Base-by-base conservation (phyloP, 2,888 invertebrate species). In the Rhingia rostrata region DNA sequence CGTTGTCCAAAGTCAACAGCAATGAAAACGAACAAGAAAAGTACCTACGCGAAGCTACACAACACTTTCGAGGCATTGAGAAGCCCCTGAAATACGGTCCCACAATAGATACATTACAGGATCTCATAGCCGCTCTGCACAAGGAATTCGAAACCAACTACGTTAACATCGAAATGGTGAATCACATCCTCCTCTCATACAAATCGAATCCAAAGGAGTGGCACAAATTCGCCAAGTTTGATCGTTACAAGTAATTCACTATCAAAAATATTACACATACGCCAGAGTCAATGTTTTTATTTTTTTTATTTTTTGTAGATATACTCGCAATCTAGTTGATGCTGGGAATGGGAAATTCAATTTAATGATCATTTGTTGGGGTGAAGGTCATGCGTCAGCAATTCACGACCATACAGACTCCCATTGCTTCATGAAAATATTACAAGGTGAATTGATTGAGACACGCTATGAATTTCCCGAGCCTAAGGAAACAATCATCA, bases 301-400 rank as follows among this genome's bases (percentile, higher is more conserved):
- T 6, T 30, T n/a, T 33, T 37, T 37, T n/a, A n/a, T 32, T 77
- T 66, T 33, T 85, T 74, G 89, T 88, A 97, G 97, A 89, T 99
- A 99, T 90, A 99, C 99, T 0, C 92, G 99, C 39, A 99, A 99
- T 92, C 92, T 99, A 88, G 97, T 99, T 0, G 98, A 99, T 89
- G 94, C 94, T 79, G 99, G 99, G 4, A 99, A 99, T 90, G 99
- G 98, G 0, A 97, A 97, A 90, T 99, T 98, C 92, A 99, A 99
- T 92, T 92, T 99, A 86, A 98, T 99, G 95, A 94, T 98, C 35
- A 92, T 99, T n/a, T 99, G 99, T 92, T 99, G 99, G 99, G 97
- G 98, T 22, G 97, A 98, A 90, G 97, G 97, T 0, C 97, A 98
- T 87, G 97, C 96, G 0, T 97, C 98, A 0, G 95, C 97, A 7